Base-by-base conservation (phyloP, 2,888 invertebrate genomes). In the Eustalomyia histrio region DNA sequence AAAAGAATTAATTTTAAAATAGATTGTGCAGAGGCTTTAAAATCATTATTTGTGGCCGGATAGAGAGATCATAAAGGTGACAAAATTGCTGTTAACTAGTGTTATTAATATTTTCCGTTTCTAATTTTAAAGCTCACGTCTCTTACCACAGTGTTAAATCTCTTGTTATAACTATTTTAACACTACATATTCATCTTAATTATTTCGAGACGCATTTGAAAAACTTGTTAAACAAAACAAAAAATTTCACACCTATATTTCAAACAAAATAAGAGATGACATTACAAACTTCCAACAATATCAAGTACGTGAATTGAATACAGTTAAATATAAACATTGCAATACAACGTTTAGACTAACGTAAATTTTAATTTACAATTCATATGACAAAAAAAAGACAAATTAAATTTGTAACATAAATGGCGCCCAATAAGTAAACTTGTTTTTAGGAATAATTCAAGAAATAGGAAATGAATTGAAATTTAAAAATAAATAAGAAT, bases 291-390 rank as follows among this genome's bases (percentile, higher is more conserved):
- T 64, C 39, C 4, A 55, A 43, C 67, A 16, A 43, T 14, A 43
- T 17, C 39, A 67, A 58, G 33, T 33, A 67, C 55, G 67, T 55
- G 67, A 29, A 21, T 21, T 67, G 67, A 39, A 39, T 67, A 57
- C 43, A 18, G 43, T 67, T n/a, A 24, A 50, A 50, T 16, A 29
- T 50, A 16, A 16, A 47, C 50, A 63, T 29, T 50, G n/a, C 9
- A 57, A 29, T 14, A 8, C 7, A 6, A 5, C 21, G 14, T 8
- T 21, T 24, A 17, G 55, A 55, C 8, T 14, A 21, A 24, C 55
- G 5, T 10, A 18, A 55, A 7, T 29, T 29, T 29, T 29, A n/a
- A n/a, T n/a, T 6, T 3, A 29, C 29, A 29, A 1, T 29, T 29
- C 4, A 6, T 29, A 6, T 3, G 29, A 29, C 7, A 29, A 29